phyloP scores from a whole-genome alignment of 2,888 invertebrate genomes.

The Caenorhabditis imperialis region DNA sequence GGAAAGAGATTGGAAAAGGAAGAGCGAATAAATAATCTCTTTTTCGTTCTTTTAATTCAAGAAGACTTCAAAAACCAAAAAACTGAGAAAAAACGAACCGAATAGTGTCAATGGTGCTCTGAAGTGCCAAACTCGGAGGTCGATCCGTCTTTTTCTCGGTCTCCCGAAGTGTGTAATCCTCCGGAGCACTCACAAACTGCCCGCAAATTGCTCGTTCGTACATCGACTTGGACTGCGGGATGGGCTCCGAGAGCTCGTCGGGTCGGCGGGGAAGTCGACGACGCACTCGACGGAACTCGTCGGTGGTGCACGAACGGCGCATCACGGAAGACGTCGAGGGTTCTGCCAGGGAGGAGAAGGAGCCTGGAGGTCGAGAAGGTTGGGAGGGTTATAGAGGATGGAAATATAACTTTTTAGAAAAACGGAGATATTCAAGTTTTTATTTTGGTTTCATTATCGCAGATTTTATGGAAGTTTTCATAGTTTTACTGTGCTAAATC shows the following conservation, averaged over 20 bases:
- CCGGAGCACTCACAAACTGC: slow-evolving; percentile 35
- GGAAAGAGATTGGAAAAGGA: slow-evolving; percentile 1
- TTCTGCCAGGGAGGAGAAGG: slow-evolving; percentile 41
- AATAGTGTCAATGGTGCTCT: slow-evolving; percentile 47
- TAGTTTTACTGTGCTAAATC: too few species aligned
- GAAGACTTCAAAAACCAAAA: too few species aligned
- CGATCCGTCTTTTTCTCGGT: slow-evolving; percentile 9
- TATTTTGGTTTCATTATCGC: too few species aligned
- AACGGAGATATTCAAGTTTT: background rate
- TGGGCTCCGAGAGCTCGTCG: slow-evolving; percentile 49
- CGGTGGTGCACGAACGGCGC: slow-evolving; percentile 61
- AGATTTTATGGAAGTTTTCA: too few species aligned
- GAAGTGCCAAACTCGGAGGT: slow-evolving; percentile 43
- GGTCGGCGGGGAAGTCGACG: slow-evolving; percentile 60
- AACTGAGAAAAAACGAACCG: slow-evolving; percentile 14
- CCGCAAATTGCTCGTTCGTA: slow-evolving; percentile 40
- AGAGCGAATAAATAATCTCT: background rate
- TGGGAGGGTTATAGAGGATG: background rate
- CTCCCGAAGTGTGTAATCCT: slow-evolving; percentile 30
- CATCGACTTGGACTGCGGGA: slow-evolving; percentile 54
- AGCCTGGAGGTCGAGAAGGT: slow-evolving; percentile 17
- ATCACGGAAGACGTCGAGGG: slow-evolving; percentile 30
- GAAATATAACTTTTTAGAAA: background rate
- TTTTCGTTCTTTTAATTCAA: background rate
- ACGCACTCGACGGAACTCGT: slow-evolving; percentile 57